phyloP scores from a whole-genome alignment of 2,888 invertebrate species.

The Sphaeridia pumilis region DNA sequence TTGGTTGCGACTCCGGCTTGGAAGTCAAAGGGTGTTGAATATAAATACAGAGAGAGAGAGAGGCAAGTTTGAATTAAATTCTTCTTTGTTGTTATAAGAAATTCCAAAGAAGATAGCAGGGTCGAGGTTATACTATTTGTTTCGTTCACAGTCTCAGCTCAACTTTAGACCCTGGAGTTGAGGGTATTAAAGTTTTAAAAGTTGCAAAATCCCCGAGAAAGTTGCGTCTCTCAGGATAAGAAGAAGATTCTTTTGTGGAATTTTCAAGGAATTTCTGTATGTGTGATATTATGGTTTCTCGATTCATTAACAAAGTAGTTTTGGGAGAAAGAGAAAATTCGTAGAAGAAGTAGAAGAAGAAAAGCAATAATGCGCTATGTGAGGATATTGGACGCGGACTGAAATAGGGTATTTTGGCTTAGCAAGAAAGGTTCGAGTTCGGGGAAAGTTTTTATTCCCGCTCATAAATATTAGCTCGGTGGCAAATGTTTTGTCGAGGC shows the following conservation, averaged over 20 bases:
- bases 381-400: neutral
- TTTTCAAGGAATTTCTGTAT: no score
- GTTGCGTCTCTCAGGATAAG: slow-evolving; percentile 4
- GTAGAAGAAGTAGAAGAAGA: neutral
- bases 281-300: no score
- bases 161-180: neutral
- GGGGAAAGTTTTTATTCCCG: slow-evolving; percentile 20
- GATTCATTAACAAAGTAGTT: no score
- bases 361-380: neutral
- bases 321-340: neutral
- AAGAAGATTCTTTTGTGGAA: no score
- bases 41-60: no score
- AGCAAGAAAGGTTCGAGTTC: no score
- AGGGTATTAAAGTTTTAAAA: slow-evolving; percentile 4
- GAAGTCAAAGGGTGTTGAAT: neutral
- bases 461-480: slow-evolving; percentile 25
- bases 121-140: no score
- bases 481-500: no score
- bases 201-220: slow-evolving; percentile 1
- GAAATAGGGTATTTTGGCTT: neutral
- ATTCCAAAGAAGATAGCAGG: neutral
- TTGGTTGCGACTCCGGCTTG: neutral
- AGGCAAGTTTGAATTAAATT: slow-evolving; percentile 1
- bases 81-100: neutral
- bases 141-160: no score